Evolutionary conservation across 1,140 invertebrate genomes (phyloP).

Genomic region (Cecropterus lyciades): DNA sequence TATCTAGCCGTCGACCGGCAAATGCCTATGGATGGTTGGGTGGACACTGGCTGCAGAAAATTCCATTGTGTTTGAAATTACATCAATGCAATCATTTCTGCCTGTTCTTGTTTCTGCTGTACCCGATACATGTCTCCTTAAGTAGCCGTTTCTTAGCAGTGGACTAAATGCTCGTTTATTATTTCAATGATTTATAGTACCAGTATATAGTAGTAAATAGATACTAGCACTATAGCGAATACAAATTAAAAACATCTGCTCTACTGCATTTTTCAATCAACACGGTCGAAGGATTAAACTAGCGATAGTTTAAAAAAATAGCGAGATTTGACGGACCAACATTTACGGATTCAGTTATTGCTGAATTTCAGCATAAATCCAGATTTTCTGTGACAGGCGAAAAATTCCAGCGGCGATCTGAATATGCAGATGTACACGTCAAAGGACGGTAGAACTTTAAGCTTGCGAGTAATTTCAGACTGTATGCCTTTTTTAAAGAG

Average conservation of each 20-base stretch:
- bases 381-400: slow-evolving; percentile 4
- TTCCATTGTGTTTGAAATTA: no score
- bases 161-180: not conserved
- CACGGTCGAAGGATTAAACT: not conserved
- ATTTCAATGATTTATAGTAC: no score
- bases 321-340: slow-evolving; percentile 4
- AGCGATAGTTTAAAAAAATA: not conserved
- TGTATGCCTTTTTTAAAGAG: no score
- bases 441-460: slow-evolving; percentile 1
- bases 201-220: not conserved
- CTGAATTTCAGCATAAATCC: slow-evolving; percentile 10
- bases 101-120: no score
- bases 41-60: no score
- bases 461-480: no score
- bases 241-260: not conserved
- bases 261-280: not conserved
- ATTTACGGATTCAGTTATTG: not conserved
- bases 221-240: not conserved
- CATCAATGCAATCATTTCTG: no score
- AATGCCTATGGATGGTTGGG: no score
- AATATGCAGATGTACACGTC: slow-evolving; percentile 11
- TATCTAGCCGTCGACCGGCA: no score
- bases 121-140: no score
- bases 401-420: not conserved
- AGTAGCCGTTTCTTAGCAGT: not conserved